These are phyloP conservation scores for Typhlichthys eigenmanni DNA, from an alignment of 2,797 vertebrate species.

Conservation along the genomic window DNA sequence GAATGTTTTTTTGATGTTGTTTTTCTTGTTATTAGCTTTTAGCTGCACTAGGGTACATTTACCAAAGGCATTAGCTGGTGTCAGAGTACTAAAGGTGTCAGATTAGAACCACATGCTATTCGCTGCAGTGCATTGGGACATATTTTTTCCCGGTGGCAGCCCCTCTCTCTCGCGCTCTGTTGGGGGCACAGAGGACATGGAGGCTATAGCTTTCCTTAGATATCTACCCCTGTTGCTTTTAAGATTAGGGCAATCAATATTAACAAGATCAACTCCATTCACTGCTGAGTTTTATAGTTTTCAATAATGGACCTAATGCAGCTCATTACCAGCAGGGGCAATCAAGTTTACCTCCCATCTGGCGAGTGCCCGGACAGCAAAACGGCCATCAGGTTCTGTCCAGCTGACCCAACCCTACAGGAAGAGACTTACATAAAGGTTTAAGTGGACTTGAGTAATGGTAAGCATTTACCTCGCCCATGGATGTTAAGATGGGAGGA, in stretches of 20 bases:
- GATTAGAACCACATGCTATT: constrained; percentile 81
- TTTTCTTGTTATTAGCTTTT: constrained; percentile 26
- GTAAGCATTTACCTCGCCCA: constrained; percentile 20
- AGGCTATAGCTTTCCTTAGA: constrained; percentile 71
- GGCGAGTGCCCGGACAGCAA: constrained; percentile 65
- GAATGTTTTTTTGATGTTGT: constrained; percentile 24
- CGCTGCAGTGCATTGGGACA: constrained; percentile 76
- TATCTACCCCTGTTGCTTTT: constrained; percentile 79
- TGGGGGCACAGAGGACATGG: constrained; percentile 43
- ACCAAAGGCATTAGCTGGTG: constrained; percentile 66
- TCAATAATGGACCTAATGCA: constrained; percentile 87
- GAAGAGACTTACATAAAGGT: constrained; percentile 22
- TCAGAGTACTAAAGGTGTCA: constrained; percentile 77
- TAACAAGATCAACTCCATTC: constrained; percentile 83
- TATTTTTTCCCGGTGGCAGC: constrained; percentile 36
- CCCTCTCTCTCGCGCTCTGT: constrained; percentile 15
- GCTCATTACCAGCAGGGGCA: constrained; percentile 82
- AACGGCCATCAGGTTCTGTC: constrained; percentile 45
- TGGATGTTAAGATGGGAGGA: too few relatives aligned
- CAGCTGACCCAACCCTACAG: constrained; percentile 41
- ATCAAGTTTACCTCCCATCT: constrained; percentile 79
- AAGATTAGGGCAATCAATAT: constrained; percentile 90
- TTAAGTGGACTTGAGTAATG: constrained; percentile 30
- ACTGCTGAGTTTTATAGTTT: constrained; percentile 83
- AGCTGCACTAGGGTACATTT: constrained; percentile 41